phyloP scores from a whole-genome alignment of 92 coral and sea anemone species.

The Zoanthus sociatus region DNA sequence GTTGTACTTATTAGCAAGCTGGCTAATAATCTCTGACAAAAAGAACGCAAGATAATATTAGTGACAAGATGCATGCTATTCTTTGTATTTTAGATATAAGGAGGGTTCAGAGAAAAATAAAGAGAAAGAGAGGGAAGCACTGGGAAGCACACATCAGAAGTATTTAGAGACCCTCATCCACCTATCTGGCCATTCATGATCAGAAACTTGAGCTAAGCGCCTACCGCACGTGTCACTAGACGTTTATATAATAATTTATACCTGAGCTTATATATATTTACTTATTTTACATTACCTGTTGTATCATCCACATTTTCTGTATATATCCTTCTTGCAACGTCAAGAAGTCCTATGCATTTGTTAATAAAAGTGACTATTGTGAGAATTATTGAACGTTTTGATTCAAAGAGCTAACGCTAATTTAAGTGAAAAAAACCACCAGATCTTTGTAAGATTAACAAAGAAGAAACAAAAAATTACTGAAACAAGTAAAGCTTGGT shows the following conservation, averaged over 20 bases:
- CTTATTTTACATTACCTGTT: conserved; percentile 58
- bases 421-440: neutral
- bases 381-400: neutral
- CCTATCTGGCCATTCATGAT: too few species aligned
- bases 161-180: too few species aligned
- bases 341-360: conserved; percentile 79
- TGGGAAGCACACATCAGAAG: too few species aligned
- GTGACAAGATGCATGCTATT: neutral
- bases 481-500: neutral
- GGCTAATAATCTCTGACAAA: conserved; percentile 83
- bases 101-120: too few species aligned
- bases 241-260: too few species aligned
- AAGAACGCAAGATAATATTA: neutral
- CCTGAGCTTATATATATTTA: too few species aligned
- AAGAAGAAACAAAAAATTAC: neutral
- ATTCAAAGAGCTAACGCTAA: too few species aligned
- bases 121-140: too few species aligned
- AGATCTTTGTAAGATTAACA: neutral
- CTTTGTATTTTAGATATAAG: too few species aligned
- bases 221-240: too few species aligned
- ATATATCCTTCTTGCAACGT: conserved; percentile 96
- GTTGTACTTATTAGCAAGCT: conserved; percentile 81
- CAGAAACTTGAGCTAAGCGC: too few species aligned
- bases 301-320: conserved; percentile 98
- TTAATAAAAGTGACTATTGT: neutral